A percentile compares a stretch with the other conserved stretches of the same genome.
phyloP scores from a whole-genome alignment of 2,888 invertebrate genomes.

The Drosophila imparisetae region DNA sequence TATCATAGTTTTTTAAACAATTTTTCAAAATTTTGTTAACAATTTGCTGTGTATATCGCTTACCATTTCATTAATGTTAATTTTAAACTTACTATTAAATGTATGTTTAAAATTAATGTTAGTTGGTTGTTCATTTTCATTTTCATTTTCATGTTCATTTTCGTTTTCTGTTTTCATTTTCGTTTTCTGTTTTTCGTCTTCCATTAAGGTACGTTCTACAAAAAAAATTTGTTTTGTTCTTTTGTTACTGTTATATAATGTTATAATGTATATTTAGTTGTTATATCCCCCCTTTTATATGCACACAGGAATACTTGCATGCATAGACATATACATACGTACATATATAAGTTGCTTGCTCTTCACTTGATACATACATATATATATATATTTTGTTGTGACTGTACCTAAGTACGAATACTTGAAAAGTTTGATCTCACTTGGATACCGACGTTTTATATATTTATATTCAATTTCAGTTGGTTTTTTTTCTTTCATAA shows the following conservation, averaged over 20 bases:
- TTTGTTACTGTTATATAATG: constrained; percentile 39
- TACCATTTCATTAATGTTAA: constrained; percentile 52
- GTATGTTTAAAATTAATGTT: constrained; percentile 74
- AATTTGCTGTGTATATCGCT: constrained; percentile 63
- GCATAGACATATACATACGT: constrained; percentile 27
- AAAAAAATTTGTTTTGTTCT: constrained; percentile 43
- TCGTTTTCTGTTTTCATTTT: background rate
- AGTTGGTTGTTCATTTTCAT: constrained; percentile 49
- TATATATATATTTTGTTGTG: constrained; percentile 12
- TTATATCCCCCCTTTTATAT: constrained; percentile 23
- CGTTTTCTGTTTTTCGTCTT: constrained; percentile 29
- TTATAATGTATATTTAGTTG: constrained; percentile 61
- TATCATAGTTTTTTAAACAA: constrained; percentile 54
- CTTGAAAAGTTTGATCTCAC: constrained; percentile 21
- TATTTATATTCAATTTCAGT: constrained; percentile 8
- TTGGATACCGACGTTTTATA: constrained; percentile 9
- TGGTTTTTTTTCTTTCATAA: background rate
- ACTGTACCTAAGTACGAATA: constrained; percentile 37
- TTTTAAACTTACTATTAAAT: constrained; percentile 73
- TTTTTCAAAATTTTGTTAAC: constrained; percentile 66
- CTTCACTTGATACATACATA: constrained; percentile 23
- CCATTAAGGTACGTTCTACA: constrained; percentile 73
- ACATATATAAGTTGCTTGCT: constrained; percentile 29
- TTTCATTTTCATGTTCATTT: background rate
- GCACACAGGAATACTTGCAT: constrained; percentile 21